Conservation (phyloP, 2,888 invertebrate species). For the Folsomia manolachei region DNA sequence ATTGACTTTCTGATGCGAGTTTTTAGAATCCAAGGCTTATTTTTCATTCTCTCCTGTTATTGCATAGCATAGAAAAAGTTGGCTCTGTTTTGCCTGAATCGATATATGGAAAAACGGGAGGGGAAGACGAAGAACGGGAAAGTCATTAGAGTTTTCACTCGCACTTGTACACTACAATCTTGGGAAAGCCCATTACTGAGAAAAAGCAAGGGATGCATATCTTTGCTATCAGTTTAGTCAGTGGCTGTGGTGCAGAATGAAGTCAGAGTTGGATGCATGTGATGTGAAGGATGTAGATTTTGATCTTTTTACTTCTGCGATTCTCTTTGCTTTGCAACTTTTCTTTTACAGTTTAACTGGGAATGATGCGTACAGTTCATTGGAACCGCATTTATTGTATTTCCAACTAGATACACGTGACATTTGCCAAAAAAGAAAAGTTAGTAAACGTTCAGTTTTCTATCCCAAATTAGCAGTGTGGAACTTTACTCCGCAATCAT, state of each 20-base stretch:
- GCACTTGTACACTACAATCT: neutral
- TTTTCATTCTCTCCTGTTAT: neutral
- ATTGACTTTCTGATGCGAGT: slow-evolving; percentile 13
- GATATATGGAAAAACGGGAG: slow-evolving; percentile 45
- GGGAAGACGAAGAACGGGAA: slow-evolving; percentile 28
- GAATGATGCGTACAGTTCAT: no score
- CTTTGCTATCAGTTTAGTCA: slow-evolving; percentile 7
- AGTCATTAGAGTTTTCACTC: slow-evolving; percentile 43
- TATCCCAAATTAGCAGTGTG: neutral
- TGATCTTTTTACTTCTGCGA: neutral
- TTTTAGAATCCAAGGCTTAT: no score
- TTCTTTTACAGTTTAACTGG: no score
- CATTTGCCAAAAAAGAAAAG: neutral
- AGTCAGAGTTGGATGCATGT: no score
- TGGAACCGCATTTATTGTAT: no score
- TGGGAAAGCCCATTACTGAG: neutral
- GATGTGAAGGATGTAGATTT: no score
- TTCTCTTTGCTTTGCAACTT: neutral
- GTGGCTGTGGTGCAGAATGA: neutral
- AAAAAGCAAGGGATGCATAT: slow-evolving; percentile 2
- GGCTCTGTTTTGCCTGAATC: slow-evolving; percentile 24
- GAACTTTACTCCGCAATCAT: neutral
- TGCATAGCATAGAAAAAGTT: neutral
- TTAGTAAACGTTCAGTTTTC: no score
- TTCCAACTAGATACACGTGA: neutral